Base-by-base conservation (phyloP, 2,797 vertebrate genomes). In the Hippocampus kuda region DNA sequence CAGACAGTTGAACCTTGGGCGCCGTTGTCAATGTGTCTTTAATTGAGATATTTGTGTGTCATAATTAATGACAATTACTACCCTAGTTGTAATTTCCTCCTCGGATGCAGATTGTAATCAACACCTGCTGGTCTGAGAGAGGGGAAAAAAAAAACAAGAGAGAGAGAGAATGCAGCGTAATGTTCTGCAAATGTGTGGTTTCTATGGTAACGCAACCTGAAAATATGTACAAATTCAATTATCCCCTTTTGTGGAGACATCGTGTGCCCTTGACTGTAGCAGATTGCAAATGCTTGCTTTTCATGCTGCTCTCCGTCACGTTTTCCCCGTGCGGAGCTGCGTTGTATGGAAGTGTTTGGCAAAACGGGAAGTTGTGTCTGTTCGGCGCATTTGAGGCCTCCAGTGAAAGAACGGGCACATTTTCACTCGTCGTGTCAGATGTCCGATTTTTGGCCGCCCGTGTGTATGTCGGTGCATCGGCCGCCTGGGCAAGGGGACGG, bases 31-130 rank as follows among this genome's bases (percentile, higher is more conserved):
- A n/a, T 65, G 12, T 65, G 27, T 48, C 10, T 9, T 56, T 57
- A 24, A 67, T 56, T 57, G 51, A 16, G 66, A 24, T 67, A 27
- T 73, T 76, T 79, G 81, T 80, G 74, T 66, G 70, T 24, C 13
- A 70, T 81, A 79, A 83, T 85, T 83, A 83, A 87, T 84, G 73
- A 74, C 79, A 86, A 79, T 88, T 86, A 82, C 68, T 72, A 44
- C 48, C 75, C 26, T 56, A 68, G 73, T 65, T 68, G 60, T 64
- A 67, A 48, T 80, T 76, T 77, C 72, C 75, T 77, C 51, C 65
- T 34, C 60, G 63, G 71, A 60, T 2, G 2, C 24, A 18, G 74
- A 71, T 70, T 72, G 67, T 59, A 67, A 75, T 69, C 65, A 75
- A 66, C 68, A 64, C 75, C 60, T 65, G 26, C 46, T 66, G 65